These are phyloP conservation scores for Ips typographus DNA, from an alignment of 1,140 invertebrate species.

Conservation along the genomic window DNA sequence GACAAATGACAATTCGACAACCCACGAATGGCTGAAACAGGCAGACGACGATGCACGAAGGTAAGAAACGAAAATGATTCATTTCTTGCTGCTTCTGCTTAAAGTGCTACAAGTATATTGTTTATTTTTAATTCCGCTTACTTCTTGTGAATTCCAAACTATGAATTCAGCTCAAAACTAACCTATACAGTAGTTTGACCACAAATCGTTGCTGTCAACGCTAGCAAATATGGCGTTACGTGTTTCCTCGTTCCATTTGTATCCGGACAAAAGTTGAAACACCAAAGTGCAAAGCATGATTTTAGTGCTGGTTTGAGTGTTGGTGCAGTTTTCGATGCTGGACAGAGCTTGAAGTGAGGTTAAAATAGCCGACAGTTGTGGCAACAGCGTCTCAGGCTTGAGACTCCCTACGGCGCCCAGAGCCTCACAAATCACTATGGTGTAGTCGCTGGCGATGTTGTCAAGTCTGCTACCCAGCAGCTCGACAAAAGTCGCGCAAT, in stretches of 20 bases:
- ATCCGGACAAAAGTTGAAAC: conserved; percentile 76
- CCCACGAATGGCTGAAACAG: too few relatives aligned
- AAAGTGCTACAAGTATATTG: too few relatives aligned
- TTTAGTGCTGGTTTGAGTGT: conserved; percentile 48
- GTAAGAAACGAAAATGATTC: too few relatives aligned
- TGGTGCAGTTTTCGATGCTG: conserved; percentile 37
- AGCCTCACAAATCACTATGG: conserved; percentile 58
- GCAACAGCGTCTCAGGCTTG: conserved; percentile 60
- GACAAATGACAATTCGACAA: too few relatives aligned
- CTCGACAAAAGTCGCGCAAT: conserved; percentile 65
- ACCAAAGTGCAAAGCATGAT: conserved; percentile 78
- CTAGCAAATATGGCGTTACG: conserved; percentile 62
- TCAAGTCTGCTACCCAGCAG: conserved; percentile 61
- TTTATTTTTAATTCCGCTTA: too few relatives aligned
- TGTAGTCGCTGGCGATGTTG: conserved; percentile 49
- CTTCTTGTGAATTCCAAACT: neutral
- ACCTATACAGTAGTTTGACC: conserved; percentile 81
- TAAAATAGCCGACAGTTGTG: conserved; percentile 61
- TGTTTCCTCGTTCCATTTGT: conserved; percentile 60
- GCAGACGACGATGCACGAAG: too few relatives aligned
- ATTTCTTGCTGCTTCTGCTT: too few relatives aligned
- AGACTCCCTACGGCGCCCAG: conserved; percentile 73
- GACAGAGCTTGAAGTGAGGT: conserved; percentile 52
- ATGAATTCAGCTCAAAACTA: too few relatives aligned
- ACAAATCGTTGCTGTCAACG: conserved; percentile 66